Percentiles rank a stretch among this genome's conserved stretches.
These are phyloP conservation scores for Haemorhous mexicanus DNA, from an alignment of 2,113 vertebrate genomes.

Conservation along the genomic window DNA sequence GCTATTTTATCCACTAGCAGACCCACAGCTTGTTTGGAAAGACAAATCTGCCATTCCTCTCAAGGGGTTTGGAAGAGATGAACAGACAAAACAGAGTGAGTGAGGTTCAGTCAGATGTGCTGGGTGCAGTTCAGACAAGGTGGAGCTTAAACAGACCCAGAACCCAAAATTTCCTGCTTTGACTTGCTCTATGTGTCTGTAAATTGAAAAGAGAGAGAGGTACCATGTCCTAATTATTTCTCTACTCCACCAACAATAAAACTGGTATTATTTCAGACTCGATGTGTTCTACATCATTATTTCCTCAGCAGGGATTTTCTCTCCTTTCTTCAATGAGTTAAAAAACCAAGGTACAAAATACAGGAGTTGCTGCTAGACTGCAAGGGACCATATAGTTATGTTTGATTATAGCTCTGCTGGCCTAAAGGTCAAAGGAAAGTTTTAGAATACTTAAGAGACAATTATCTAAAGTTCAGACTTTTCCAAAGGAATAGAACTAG, in stretches of 20 bases:
- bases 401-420: conserved; percentile 50
- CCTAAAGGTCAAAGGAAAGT: conserved; percentile 65
- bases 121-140: neutral
- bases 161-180: neutral
- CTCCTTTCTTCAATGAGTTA: neutral
- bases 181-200: neutral
- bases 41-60: too few species aligned
- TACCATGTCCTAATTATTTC: neutral
- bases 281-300: neutral
- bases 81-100: neutral
- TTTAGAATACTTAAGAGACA: conserved; percentile 65
- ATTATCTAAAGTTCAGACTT: conserved; percentile 72
- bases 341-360: neutral
- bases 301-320: neutral
- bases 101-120: neutral
- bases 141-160: neutral
- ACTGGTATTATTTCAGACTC: neutral
- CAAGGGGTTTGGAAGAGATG: neutral
- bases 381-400: conserved; percentile 16
- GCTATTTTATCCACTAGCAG: too few species aligned
- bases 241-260: neutral
- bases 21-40: too few species aligned
- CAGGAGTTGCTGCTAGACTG: neutral
- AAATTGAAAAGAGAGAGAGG: neutral
- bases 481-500: conserved; percentile 49